A percentile compares a stretch with the other conserved stretches of the same genome.
These are phyloP conservation scores for Sphaerophoria taeniata DNA, from an alignment of 2,888 invertebrate species.

Conservation along the genomic window DNA sequence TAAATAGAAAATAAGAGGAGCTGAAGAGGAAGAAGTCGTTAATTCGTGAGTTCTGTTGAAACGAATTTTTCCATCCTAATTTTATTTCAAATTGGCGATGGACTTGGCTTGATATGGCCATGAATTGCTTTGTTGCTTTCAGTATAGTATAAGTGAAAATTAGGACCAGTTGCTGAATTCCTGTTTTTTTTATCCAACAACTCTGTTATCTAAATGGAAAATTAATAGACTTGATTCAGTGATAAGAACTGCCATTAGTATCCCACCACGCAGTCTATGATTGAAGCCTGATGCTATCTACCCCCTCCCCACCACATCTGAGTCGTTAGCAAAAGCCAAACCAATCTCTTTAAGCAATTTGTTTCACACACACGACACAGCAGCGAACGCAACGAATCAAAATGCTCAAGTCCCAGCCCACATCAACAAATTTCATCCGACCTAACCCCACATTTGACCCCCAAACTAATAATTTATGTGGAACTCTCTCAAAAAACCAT, in stretches of 20 bases:
- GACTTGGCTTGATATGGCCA: too few relatives aligned
- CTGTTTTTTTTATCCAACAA: too few relatives aligned
- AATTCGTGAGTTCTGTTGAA: conserved; percentile 61
- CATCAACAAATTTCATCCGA: conserved; percentile 62
- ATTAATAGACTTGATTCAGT: background rate
- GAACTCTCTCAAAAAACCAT: conserved; percentile 49
- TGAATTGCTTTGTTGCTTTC: too few relatives aligned
- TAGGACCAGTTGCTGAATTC: too few relatives aligned
- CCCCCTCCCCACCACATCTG: background rate
- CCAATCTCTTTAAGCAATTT: conserved; percentile 38
- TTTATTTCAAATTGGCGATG: too few relatives aligned
- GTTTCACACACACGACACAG: conserved; percentile 4
- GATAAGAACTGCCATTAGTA: background rate
- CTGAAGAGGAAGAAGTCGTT: conserved; percentile 42
- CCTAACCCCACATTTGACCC: conserved; percentile 61
- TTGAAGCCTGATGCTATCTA: background rate
- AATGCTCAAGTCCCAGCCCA: conserved; percentile 40
- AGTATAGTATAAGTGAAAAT: too few relatives aligned
- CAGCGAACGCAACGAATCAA: conserved; percentile 21
- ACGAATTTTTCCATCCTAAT: background rate
- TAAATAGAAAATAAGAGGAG: conserved; percentile 35
- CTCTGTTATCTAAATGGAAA: too few relatives aligned
- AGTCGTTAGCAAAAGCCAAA: background rate
- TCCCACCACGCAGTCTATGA: conserved; percentile 20
- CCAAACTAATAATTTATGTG: conserved; percentile 41